Evolutionary conservation across 2,888 invertebrate species (phyloP), one percentile per base, ranked within the genome.

Genomic region (Melangyna quadrimaculata): DNA sequence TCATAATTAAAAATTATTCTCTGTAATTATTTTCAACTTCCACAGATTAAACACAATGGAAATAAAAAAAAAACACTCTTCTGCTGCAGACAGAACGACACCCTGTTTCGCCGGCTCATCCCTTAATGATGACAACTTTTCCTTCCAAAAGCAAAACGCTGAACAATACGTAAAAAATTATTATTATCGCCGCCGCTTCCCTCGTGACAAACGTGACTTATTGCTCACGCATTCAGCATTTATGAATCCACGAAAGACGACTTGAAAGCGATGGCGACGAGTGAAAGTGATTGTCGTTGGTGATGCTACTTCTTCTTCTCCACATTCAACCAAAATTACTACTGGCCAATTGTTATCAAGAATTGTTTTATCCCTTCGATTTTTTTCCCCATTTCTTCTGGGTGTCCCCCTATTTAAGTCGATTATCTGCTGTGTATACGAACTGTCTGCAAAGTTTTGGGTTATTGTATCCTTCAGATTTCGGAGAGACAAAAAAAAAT

Each of bases 1-100:
- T 81, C 86, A 86, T 86, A 81, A 86, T 86, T 86, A 86, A 81
- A 86, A 86, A 78, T 70, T 78, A 86, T 86, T 73, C 70, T 78
- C 70, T 48, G 81, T 81, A 81, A 86, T 81, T 86, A 86, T 86
- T 86, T 80, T 77, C 74, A 67, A 17, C 63, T 63, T 32, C 7
- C 61, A 24, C 19, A 29, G 57, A 24, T 24, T 32, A 37, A 40
- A 55, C 45, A 35, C n/a, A n/a, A n/a, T n/a, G n/a, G n/a, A n/a
- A n/a, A n/a, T n/a, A 55, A 32, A 19, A 71, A 43, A 65, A 74
- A 61, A 69, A 19, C 55, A 73, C 71, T 67, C 24, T 51, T 65
- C 67, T 27, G 63, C 17, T 35, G 61, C 71, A 79, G 74, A 67
- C n/a, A n/a, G n/a, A n/a, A n/a, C n/a, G n/a, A n/a, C 53, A 17